A percentile compares a stretch with the other conserved stretches of the same genome.
These are phyloP conservation scores for Bubo blakistoni DNA, from an alignment of 2,113 vertebrate species.

Conservation along the genomic window DNA sequence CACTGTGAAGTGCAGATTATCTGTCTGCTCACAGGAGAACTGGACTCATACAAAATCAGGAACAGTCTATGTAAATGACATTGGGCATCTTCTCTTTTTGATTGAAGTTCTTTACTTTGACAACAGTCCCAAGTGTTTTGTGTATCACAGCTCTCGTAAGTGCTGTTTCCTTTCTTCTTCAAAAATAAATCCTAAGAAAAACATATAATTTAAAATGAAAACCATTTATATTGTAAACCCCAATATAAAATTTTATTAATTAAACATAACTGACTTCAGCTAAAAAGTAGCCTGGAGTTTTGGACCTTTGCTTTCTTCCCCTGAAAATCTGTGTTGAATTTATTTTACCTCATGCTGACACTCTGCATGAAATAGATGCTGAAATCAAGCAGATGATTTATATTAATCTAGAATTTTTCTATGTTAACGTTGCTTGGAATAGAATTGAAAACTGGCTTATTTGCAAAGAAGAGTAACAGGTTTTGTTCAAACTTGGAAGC, in stretches of 20 bases:
- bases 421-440: neutral
- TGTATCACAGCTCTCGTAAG: neutral
- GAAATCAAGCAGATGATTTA: neutral
- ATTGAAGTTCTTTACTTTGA: neutral
- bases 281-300: neutral
- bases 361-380: neutral
- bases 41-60: neutral
- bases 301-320: neutral
- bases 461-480: neutral
- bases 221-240: neutral
- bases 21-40: neutral
- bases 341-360: neutral
- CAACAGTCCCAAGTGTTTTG: neutral
- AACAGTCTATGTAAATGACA: neutral
- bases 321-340: neutral
- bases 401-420: neutral
- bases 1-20: neutral
- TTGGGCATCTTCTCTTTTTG: neutral
- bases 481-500: constrained; percentile 1
- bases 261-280: neutral
- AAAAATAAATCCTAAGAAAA: neutral
- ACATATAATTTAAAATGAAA: neutral
- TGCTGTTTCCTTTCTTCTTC: neutral
- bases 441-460: neutral
- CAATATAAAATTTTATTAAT: neutral